These are phyloP conservation scores for pig (Sus scrofa) DNA, from an alignment of 2,113 vertebrate species.

Conservation along the genomic window T2T-Sscrofa CM000819.6:29188001-29188500, in stretches of 20 bases:
- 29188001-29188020: neutral
- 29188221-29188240: neutral
- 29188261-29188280: neutral
- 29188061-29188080: neutral
- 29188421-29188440: neutral
- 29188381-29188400: neutral
- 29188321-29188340: neutral
- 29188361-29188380: neutral
- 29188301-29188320: neutral
- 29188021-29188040: neutral
- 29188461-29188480: neutral
- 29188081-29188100: neutral
- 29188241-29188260: neutral
- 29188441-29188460: neutral
- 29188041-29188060: neutral
- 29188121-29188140: neutral
- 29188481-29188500: neutral
- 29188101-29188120: neutral
- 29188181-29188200: neutral
- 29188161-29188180: neutral
- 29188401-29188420: neutral
- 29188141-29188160: neutral
- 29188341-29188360: neutral
- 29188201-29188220: neutral
- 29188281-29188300: neutral